phyloP scores from a whole-genome alignment of 2,888 invertebrate genomes.

The Brachynemurus nebulosus region DNA sequence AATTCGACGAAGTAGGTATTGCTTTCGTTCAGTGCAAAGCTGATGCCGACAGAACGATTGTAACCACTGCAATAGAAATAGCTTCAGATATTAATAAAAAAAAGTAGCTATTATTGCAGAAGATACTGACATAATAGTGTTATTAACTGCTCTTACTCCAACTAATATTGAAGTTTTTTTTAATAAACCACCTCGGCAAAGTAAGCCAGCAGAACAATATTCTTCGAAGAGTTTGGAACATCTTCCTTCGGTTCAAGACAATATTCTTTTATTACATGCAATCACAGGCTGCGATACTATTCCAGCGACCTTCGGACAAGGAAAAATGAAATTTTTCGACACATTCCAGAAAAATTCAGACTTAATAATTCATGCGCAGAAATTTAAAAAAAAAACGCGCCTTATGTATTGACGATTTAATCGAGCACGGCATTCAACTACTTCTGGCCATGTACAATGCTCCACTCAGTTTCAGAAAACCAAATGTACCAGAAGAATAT shows the following conservation, averaged over 20 bases:
- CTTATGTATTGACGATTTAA: not conserved
- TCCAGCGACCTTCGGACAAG: not conserved
- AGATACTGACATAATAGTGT: not conserved
- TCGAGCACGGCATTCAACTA: not conserved
- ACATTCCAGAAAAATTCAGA: not conserved
- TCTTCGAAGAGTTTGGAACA: not conserved
- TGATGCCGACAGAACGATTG: not conserved
- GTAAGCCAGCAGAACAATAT: not conserved
- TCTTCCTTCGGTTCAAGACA: not conserved
- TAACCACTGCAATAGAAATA: not conserved
- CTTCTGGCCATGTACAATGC: slow-evolving; percentile 2
- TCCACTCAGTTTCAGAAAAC: not conserved
- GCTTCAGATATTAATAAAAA: not conserved
- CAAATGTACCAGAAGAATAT: not conserved
- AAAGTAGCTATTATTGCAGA: not conserved
- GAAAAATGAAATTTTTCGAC: not conserved
- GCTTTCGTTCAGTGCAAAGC: not conserved
- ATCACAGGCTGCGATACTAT: not conserved
- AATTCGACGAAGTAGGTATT: not conserved
- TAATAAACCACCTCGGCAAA: not conserved
- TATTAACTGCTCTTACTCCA: not conserved
- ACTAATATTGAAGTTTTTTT: not conserved
- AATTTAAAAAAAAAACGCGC: not conserved
- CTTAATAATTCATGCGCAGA: not conserved
- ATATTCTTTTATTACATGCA: not conserved